phyloP scores from a whole-genome alignment of 2,113 vertebrate genomes.

The Podarcis cretensis region DNA sequence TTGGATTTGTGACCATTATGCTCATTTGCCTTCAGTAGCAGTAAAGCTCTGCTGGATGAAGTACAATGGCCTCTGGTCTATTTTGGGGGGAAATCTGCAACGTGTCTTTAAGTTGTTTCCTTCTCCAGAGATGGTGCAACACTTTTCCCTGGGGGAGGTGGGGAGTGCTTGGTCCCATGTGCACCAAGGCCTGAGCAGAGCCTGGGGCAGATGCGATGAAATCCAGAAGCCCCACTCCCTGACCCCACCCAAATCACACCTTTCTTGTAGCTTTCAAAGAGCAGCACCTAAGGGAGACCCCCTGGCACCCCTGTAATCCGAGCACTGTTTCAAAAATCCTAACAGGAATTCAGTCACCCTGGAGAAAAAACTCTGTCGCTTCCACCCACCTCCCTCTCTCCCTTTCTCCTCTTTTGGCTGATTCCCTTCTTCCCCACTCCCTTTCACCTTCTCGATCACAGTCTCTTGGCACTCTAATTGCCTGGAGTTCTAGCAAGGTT shows the following conservation, averaged over 20 bases:
- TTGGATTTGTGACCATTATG: no score
- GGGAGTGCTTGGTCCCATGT: no score
- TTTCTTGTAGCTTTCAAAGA: neutral
- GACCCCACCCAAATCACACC: neutral
- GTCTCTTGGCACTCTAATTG: conserved; percentile 6
- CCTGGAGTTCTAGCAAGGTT: neutral
- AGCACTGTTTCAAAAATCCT: neutral
- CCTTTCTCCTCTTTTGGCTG: neutral
- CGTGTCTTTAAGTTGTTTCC: no score
- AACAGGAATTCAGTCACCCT: neutral
- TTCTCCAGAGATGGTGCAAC: no score
- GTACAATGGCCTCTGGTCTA: no score
- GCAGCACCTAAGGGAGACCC: neutral
- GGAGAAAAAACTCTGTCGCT: neutral
- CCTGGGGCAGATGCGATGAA: neutral
- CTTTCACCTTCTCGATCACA: conserved; percentile 10
- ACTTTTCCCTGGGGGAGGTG: no score
- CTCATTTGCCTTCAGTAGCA: no score
- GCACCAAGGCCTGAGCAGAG: neutral
- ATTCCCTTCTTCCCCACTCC: neutral
- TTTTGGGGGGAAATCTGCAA: no score
- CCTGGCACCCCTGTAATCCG: neutral
- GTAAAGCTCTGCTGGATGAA: no score
- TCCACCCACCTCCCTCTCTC: neutral
- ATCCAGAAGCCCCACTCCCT: neutral